Evolutionary conservation across 2,888 invertebrate genomes (phyloP).

Genomic region (Agonum fuliginosum): DNA sequence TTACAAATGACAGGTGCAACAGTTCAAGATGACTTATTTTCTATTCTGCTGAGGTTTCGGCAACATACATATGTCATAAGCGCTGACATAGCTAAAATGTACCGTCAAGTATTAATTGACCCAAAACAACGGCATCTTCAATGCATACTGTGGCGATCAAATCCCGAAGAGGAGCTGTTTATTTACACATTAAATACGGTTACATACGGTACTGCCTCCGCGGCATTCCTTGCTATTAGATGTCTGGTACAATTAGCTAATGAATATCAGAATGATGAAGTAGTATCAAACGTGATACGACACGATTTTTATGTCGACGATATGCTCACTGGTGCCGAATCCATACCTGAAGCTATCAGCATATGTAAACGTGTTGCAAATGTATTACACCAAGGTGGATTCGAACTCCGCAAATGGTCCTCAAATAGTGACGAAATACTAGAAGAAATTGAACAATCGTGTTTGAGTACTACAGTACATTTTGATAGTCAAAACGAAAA

Average conservation of each 20-base stretch:
- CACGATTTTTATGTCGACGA: slow-evolving; percentile 49
- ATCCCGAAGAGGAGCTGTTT: background rate
- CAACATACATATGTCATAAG: slow-evolving; percentile 60
- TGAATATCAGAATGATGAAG: background rate
- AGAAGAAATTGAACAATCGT: too few relatives aligned
- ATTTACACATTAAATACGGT: background rate
- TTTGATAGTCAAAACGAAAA: too few relatives aligned
- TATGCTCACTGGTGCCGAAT: slow-evolving; percentile 1
- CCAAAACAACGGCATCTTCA: slow-evolving; percentile 44
- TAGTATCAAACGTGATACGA: background rate
- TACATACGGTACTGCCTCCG: slow-evolving; percentile 18
- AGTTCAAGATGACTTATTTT: slow-evolving; percentile 64
- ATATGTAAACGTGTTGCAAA: too few relatives aligned
- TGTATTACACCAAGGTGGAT: too few relatives aligned
- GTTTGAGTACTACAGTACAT: too few relatives aligned
- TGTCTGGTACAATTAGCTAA: slow-evolving; percentile 49
- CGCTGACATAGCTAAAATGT: slow-evolving; percentile 65
- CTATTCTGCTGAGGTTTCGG: slow-evolving; percentile 53
- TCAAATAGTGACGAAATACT: too few relatives aligned
- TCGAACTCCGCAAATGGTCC: too few relatives aligned
- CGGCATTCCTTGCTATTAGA: background rate
- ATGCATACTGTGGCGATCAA: slow-evolving; percentile 3
- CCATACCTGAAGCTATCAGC: too few relatives aligned
- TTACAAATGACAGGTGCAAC: slow-evolving; percentile 59
- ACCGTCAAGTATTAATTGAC: slow-evolving; percentile 62